phyloP scores from a whole-genome alignment of 1,140 invertebrate species.

The Coboldia fuscipes region DNA sequence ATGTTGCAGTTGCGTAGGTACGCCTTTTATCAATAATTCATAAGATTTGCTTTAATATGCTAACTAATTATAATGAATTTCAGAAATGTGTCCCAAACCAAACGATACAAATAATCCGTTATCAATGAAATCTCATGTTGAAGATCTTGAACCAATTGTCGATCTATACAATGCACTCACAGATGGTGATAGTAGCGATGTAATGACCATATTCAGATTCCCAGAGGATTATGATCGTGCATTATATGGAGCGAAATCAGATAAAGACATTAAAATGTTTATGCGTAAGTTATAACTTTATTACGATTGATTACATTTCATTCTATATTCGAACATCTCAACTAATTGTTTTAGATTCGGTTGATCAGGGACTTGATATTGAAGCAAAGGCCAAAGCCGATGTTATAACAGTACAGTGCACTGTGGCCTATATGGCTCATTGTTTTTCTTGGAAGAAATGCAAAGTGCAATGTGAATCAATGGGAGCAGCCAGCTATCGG shows the following conservation, averaged over 20 bases:
- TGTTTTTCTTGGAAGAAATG: conserved; percentile 78
- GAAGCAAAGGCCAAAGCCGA: conserved; percentile 21
- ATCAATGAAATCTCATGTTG: conserved; percentile 65
- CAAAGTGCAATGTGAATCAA: conserved; percentile 13
- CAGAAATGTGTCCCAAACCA: conserved; percentile 73
- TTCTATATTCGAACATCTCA: too few relatives aligned
- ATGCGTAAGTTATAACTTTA: not conserved
- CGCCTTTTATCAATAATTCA: conserved; percentile 5
- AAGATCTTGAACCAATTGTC: conserved; percentile 61
- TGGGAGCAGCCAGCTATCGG: conserved; percentile 18
- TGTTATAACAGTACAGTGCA: conserved; percentile 64
- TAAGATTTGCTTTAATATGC: not conserved
- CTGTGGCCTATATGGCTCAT: conserved; percentile 76
- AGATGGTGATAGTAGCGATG: conserved; percentile 44
- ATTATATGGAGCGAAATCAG: conserved; percentile 1
- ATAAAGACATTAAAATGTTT: not conserved
- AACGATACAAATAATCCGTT: conserved; percentile 49
- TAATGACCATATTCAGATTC: conserved; percentile 43
- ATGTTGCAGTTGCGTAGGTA: conserved; percentile 77
- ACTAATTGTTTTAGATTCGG: conserved; percentile 9
- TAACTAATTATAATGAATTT: not conserved
- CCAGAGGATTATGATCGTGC: conserved; percentile 42
- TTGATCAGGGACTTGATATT: conserved; percentile 14
- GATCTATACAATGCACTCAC: conserved; percentile 66
- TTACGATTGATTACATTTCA: not conserved